A percentile compares a stretch with the other conserved stretches of the same genome.
phyloP scores from a whole-genome alignment of 1,140 invertebrate species.

The Whitmania pigra region DNA sequence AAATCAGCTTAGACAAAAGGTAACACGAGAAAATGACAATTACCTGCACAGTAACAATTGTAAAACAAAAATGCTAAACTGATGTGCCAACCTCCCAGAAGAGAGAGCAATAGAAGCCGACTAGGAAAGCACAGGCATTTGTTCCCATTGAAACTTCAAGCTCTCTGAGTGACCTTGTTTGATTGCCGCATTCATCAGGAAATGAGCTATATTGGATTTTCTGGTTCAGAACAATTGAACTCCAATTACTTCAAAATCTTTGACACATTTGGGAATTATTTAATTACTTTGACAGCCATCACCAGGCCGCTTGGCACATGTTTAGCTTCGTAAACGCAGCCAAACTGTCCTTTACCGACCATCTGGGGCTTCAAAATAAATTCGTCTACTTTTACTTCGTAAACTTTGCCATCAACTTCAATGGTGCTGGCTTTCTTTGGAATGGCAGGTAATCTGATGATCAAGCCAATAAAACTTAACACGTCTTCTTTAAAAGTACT shows the following conservation, averaged over 20 bases:
- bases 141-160: slow-evolving; percentile 8
- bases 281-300: slow-evolving; percentile 17
- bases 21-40: not conserved
- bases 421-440: slow-evolving; percentile 13
- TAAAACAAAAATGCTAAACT: not conserved
- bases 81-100: slow-evolving; percentile 11
- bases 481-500: too few relatives aligned
- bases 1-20: not conserved
- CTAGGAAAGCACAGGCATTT: slow-evolving; percentile 1
- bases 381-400: not conserved
- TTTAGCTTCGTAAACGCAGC: slow-evolving; percentile 11
- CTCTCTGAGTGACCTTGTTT: slow-evolving; percentile 6
- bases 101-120: slow-evolving; percentile 14
- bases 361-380: slow-evolving; percentile 13
- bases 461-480: too few relatives aligned
- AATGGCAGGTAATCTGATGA: not conserved
- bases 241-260: not conserved
- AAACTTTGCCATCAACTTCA: not conserved
- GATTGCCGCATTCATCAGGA: slow-evolving; percentile 4
- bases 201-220: slow-evolving; percentile 13
- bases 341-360: slow-evolving; percentile 13
- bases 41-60: not conserved
- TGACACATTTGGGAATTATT: not conserved
- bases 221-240: not conserved
- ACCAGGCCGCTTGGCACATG: slow-evolving; percentile 6